Evolutionary conservation across 35 echinoderm and acorn worm genomes (phyloP).

Genomic region (Ophiothrix spiculata): DNA sequence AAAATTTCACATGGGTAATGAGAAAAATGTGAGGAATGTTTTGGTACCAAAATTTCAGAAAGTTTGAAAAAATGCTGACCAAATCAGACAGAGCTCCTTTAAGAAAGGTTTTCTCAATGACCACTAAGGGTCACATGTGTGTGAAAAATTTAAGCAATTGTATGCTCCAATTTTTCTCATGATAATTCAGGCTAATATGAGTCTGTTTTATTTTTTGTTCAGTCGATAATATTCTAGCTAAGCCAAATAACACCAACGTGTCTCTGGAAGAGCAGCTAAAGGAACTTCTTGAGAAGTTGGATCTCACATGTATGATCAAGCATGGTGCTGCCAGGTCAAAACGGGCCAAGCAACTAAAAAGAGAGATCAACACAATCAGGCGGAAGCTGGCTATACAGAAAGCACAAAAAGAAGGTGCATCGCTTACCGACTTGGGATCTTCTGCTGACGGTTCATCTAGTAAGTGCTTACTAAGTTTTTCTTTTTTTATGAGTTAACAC

Average conservation of each 20-base stretch:
- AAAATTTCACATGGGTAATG: too few relatives aligned
- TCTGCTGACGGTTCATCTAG: conserved; percentile 64
- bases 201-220: neutral
- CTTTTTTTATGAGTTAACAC: too few relatives aligned
- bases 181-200: too few relatives aligned
- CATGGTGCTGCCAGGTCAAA: conserved; percentile 71
- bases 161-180: too few relatives aligned
- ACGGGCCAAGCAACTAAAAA: conserved; percentile 82
- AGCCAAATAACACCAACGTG: conserved; percentile 79
- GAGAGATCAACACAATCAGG: conserved; percentile 91
- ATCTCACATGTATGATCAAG: conserved; percentile 90
- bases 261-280: conserved; percentile 86
- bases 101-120: too few relatives aligned
- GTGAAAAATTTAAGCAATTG: too few relatives aligned
- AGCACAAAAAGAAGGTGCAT: conserved; percentile 18
- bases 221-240: conserved; percentile 82
- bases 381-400: conserved; percentile 76
- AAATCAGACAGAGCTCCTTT: too few relatives aligned
- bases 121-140: too few relatives aligned
- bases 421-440: conserved; percentile 16
- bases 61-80: too few relatives aligned
- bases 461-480: conserved; percentile 26
- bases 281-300: conserved; percentile 87
- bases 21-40: too few relatives aligned
- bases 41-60: too few relatives aligned